Evolutionary conservation across 2,113 vertebrate species (phyloP).

Genomic region (Butorides virescens): DNA sequence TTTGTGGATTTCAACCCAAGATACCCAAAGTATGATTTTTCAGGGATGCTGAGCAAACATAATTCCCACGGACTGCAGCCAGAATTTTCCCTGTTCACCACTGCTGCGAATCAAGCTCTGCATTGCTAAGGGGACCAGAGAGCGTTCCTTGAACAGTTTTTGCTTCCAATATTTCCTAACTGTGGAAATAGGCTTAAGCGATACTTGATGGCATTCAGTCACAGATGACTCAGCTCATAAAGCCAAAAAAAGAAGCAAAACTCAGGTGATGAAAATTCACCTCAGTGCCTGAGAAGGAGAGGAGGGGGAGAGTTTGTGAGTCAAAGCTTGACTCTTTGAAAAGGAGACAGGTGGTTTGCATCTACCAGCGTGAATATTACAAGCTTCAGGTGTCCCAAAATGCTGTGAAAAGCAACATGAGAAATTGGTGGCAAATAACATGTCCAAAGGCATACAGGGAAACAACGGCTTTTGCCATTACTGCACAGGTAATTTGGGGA

Average conservation of each 20-base stretch:
- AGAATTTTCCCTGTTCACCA: not conserved
- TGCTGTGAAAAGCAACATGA: constrained; percentile 10
- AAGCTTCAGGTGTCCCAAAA: constrained; percentile 38
- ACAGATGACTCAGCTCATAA: constrained; percentile 27
- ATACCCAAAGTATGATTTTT: not conserved
- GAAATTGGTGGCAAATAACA: not conserved
- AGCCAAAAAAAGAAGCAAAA: not conserved
- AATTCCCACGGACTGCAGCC: not conserved
- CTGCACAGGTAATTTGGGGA: not conserved
- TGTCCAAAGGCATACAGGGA: not conserved
- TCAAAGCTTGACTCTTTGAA: not conserved
- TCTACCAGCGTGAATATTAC: not conserved
- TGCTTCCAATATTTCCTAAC: not conserved
- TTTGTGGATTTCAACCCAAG: not conserved
- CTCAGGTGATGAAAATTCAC: constrained; percentile 47
- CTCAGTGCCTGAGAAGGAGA: not conserved
- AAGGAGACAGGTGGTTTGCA: constrained; percentile 38
- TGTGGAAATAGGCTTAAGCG: constrained; percentile 26
- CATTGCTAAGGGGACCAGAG: not conserved
- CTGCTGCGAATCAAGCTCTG: not conserved
- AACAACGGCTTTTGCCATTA: not conserved
- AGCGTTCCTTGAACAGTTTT: not conserved
- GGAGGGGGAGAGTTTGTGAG: not conserved
- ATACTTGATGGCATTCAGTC: constrained; percentile 5
- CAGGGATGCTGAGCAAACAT: not conserved